phyloP scores from a whole-genome alignment of 2,113 vertebrate genomes.

The Psammodynastes pulverulentus region DNA sequence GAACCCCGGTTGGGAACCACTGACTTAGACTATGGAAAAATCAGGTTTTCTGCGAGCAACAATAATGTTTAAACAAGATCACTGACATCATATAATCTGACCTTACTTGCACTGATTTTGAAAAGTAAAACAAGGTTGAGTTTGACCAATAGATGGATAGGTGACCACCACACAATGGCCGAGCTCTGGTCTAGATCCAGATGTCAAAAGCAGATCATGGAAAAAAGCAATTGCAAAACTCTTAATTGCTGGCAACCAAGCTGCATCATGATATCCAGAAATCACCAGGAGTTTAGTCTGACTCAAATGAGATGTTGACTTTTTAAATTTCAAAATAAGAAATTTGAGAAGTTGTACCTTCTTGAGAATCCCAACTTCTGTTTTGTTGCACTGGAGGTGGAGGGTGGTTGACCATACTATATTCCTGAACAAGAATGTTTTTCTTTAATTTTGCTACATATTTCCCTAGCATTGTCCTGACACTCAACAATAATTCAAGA shows the following conservation, averaged over 20 bases:
- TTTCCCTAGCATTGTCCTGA: background rate
- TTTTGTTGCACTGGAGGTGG: background rate
- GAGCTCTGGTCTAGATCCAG: background rate
- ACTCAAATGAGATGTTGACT: background rate
- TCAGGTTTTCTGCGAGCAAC: background rate
- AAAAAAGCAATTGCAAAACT: background rate
- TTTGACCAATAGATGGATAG: background rate
- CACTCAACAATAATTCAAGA: background rate
- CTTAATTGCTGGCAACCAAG: background rate
- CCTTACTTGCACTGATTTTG: background rate
- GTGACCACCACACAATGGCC: background rate
- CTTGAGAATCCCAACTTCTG: background rate
- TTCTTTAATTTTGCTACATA: background rate
- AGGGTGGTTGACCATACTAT: background rate
- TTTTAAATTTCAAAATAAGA: conserved; percentile 2
- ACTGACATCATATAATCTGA: background rate
- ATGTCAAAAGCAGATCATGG: background rate
- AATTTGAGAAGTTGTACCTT: background rate
- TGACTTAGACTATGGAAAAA: background rate
- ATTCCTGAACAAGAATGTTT: background rate
- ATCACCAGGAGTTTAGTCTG: background rate
- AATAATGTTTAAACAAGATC: background rate
- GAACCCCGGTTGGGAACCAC: too few species aligned
- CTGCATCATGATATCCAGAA: background rate
- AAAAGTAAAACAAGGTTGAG: background rate